Conservation (phyloP, 2,113 vertebrate species). For the Dryoscopus gambensis region DNA sequence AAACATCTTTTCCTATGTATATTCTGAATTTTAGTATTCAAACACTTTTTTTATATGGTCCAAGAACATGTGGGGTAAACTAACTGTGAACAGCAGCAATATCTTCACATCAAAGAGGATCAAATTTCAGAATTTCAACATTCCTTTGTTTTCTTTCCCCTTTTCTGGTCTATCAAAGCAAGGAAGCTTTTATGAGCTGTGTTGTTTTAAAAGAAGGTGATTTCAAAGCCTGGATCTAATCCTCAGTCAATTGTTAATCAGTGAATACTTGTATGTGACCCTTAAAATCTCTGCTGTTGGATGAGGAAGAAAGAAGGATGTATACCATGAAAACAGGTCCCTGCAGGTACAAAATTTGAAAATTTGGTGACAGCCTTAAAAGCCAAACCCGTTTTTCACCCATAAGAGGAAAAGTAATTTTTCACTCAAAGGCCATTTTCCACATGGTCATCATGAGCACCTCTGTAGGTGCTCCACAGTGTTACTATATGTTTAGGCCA, state of each 20-base stretch:
- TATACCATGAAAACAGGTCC: not conserved
- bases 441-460: not conserved
- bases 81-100: not conserved
- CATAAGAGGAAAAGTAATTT: not conserved
- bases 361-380: not conserved
- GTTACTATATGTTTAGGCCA: not conserved
- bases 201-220: not conserved
- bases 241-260: not conserved
- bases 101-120: not conserved
- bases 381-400: not conserved
- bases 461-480: not conserved
- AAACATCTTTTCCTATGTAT: not conserved
- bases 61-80: not conserved
- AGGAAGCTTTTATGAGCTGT: not conserved
- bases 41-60: not conserved
- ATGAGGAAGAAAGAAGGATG: not conserved
- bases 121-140: not conserved
- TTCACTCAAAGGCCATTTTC: not conserved
- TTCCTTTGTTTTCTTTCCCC: not conserved
- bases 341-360: not conserved
- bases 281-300: not conserved
- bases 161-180: not conserved
- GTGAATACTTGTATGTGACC: not conserved
- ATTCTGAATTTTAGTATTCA: not conserved
- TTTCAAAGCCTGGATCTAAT: not conserved